Evolutionary conservation across 2,797 vertebrate genomes (phyloP).

Genomic region (Enteromius paludinosus): DNA sequence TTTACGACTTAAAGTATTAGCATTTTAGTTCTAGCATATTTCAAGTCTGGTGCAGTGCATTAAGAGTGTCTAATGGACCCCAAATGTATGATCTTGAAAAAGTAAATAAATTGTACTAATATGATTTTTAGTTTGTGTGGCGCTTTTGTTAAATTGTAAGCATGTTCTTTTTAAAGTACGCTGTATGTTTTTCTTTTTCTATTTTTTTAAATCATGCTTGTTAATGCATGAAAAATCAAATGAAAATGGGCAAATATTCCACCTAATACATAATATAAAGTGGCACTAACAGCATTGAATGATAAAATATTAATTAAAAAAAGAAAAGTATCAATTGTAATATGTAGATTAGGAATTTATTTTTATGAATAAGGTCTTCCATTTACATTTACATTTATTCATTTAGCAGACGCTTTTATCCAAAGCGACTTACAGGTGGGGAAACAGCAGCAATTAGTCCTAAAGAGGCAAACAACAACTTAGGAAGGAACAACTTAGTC

Average conservation of each 20-base stretch:
- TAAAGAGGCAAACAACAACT: no score
- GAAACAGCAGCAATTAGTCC: no score
- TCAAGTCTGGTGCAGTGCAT: conserved; percentile 21
- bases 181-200: neutral
- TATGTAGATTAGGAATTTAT: neutral
- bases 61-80: conserved; percentile 31
- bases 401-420: no score
- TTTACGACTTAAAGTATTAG: conserved; percentile 12
- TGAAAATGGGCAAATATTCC: neutral
- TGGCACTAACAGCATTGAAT: neutral
- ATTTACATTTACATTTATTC: no score
- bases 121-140: conserved; percentile 15
- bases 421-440: no score
- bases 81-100: conserved; percentile 20
- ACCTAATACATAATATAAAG: neutral
- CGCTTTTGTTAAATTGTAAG: neutral
- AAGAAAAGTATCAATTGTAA: neutral
- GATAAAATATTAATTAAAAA: neutral
- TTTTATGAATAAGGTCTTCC: neutral
- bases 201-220: neutral
- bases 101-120: neutral
- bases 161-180: neutral
- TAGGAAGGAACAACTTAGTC: no score
- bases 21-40: conserved; percentile 16
- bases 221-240: neutral